These are phyloP conservation scores for Copidosoma floridanum DNA, from an alignment of 1,140 invertebrate genomes.

Conservation along the genomic window DNA sequence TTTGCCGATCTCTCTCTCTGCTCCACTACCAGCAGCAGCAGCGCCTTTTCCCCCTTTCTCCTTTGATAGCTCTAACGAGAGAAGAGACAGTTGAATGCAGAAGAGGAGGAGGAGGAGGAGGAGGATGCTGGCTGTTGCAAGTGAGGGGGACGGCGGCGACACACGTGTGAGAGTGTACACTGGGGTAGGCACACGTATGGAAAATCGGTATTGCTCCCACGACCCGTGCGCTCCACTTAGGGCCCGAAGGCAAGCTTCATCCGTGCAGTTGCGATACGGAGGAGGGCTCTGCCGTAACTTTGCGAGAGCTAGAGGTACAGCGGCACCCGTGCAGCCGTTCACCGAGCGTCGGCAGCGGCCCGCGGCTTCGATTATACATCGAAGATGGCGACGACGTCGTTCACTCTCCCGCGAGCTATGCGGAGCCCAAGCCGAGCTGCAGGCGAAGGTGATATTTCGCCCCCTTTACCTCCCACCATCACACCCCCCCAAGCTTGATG, in stretches of 20 bases:
- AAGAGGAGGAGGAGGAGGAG: too few species aligned
- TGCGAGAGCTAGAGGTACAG: background rate
- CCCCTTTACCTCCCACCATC: background rate
- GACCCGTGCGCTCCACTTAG: constrained; percentile 26
- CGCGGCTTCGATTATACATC: constrained; percentile 26
- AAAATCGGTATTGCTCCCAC: constrained; percentile 33
- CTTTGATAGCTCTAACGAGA: too few species aligned
- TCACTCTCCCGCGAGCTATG: too few species aligned
- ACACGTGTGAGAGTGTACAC: constrained; percentile 23
- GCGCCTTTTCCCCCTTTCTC: too few species aligned
- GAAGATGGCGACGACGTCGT: constrained; percentile 34
- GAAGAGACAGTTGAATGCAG: too few species aligned
- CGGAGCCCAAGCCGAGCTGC: too few species aligned
- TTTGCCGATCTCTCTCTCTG: constrained; percentile 22
- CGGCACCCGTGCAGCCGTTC: too few species aligned
- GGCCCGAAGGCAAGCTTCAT: too few species aligned
- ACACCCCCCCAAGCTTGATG: background rate
- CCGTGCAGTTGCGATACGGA: background rate
- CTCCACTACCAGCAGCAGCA: background rate
- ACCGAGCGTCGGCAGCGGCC: constrained; percentile 19
- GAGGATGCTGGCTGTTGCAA: too few species aligned
- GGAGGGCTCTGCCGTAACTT: background rate
- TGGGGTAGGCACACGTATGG: constrained; percentile 26
- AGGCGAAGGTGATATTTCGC: constrained; percentile 20
- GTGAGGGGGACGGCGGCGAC: constrained; percentile 2